Base-by-base conservation (phyloP, 2,113 vertebrate species). In the Bungarus multicinctus region DNA sequence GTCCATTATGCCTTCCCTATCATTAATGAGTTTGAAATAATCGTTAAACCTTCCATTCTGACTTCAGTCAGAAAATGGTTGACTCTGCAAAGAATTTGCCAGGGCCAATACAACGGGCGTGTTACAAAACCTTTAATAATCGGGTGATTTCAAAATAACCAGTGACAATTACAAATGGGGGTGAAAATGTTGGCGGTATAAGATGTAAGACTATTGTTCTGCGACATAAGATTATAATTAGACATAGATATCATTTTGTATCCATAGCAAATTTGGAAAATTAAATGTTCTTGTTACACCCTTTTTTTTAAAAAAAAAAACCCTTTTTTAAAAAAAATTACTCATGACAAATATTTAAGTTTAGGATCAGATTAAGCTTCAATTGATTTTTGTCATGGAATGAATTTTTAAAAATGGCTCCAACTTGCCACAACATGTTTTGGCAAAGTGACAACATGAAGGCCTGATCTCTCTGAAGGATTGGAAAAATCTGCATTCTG, bases 171-270 rank as follows among this genome's bases (percentile, higher is more conserved):
- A 96, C 50, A 93, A 95, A 95, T 0, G 94, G 95, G 93, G 47
- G 47, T 7, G 92, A 8, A 95, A 0, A 43, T 94, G 50, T 54
- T 52, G 27, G 96, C 87, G 89, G 94, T 91, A 91, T 94, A 54
- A 91, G 94, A 92, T 94, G 95, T 93, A 96, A 94, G 92, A 90
- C 93, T 93, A 97, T 97, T 97, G 96, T 95, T 9, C 85, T 95
- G 95, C 94, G 94, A 94, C 91, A 95, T 93, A 96, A 95, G 94
- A 95, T 96, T 96, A 94, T 96, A 96, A 96, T 97, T 97, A 96
- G 96, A 91, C 93, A 94, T 22, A 74, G 93, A 92, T 96, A 97
- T 96, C 96, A 95, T 94, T 95, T 97, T 95, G 88, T 94, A 95
- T 94, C 96, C 95, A 92, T 74, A 25, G 96, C 94, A 92, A 96